phyloP scores from a whole-genome alignment of 1,140 invertebrate species.

The Phenacoccus solenopsis region DNA sequence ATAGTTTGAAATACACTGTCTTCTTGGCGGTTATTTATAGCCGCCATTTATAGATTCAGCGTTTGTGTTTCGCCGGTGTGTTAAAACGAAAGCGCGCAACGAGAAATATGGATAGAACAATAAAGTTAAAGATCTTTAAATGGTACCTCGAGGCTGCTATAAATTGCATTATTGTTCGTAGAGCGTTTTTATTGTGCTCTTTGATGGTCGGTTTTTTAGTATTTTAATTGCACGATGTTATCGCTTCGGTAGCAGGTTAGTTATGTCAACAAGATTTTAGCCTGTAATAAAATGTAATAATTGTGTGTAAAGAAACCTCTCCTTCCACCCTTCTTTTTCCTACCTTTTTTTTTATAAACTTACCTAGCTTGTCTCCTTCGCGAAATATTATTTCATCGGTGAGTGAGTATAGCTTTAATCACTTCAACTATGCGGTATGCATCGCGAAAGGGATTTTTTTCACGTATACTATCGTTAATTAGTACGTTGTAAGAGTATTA shows the following conservation, averaged over 20 bases:
- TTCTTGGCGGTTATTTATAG: constrained; percentile 11
- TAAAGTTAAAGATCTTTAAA: constrained; percentile 17
- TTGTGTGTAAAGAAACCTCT: background rate
- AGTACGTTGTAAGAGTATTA: no score
- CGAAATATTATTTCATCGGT: no score
- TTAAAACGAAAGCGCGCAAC: constrained; percentile 10
- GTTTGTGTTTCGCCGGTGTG: constrained; percentile 11
- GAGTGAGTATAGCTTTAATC: no score
- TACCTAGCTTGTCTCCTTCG: no score
- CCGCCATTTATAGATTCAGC: constrained; percentile 13
- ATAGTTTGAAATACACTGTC: constrained; percentile 12
- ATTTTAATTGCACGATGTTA: constrained; percentile 14
- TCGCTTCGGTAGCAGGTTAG: constrained; percentile 15
- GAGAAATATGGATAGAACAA: constrained; percentile 18
- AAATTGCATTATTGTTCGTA: constrained; percentile 13
- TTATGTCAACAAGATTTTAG: constrained; percentile 12
- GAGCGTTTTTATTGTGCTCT: constrained; percentile 9
- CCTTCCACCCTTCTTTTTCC: background rate
- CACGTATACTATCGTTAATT: no score
- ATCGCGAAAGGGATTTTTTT: no score
- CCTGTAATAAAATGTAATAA: constrained; percentile 13
- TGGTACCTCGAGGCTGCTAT: constrained; percentile 12
- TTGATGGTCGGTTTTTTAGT: constrained; percentile 17
- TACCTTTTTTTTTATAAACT: no score
- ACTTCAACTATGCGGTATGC: no score